phyloP scores from a whole-genome alignment of 1,140 invertebrate species.

The Belonocnema kinseyi region DNA sequence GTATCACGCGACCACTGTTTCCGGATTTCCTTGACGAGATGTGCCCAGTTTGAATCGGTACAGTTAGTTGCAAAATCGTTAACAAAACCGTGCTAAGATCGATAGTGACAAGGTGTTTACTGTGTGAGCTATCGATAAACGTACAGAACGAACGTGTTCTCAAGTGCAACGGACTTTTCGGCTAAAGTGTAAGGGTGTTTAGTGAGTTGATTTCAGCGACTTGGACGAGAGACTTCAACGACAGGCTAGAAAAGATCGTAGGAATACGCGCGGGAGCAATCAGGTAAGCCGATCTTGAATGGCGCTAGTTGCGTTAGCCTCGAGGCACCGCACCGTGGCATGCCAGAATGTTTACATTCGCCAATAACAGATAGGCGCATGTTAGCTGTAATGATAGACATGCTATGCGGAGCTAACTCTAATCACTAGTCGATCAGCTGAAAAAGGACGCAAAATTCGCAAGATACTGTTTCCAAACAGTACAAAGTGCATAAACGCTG shows the following conservation, averaged over 20 bases:
- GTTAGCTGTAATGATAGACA: constrained; percentile 24
- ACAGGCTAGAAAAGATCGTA: constrained; percentile 49
- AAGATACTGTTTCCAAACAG: constrained; percentile 43
- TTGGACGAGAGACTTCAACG: constrained; percentile 62
- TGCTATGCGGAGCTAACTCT: constrained; percentile 18
- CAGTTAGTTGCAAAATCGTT: no score
- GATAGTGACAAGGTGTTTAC: not conserved
- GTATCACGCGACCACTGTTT: no score
- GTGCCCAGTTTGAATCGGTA: no score
- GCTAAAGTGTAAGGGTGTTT: constrained; percentile 53
- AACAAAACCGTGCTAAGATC: no score
- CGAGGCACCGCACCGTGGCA: constrained; percentile 8
- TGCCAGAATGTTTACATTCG: constrained; percentile 59
- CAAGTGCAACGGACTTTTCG: not conserved
- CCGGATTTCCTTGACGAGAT: no score
- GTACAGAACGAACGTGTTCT: not conserved
- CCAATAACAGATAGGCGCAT: constrained; percentile 49
- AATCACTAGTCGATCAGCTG: constrained; percentile 37
- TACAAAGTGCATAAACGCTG: constrained; percentile 8
- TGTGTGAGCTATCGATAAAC: not conserved
- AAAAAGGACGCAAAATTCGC: constrained; percentile 34
- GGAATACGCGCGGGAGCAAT: constrained; percentile 52
- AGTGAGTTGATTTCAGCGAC: constrained; percentile 54
- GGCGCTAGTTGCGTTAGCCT: constrained; percentile 39
- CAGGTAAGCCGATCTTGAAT: constrained; percentile 53